Conservation (phyloP, 2,113 vertebrate genomes). For the Acrocephalus arundinaceus region DNA sequence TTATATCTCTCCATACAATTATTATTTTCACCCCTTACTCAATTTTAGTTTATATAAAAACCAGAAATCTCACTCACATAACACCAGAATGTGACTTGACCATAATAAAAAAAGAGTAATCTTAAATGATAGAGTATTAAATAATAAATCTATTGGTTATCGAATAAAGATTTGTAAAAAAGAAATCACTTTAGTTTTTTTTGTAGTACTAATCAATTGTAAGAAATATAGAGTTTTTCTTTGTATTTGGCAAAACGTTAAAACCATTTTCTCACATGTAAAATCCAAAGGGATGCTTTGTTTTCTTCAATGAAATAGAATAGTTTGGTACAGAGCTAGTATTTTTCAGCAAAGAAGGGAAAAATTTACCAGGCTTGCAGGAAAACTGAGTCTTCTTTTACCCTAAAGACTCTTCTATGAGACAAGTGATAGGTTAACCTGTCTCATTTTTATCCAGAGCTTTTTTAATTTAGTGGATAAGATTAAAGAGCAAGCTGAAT, state of each 20-base stretch:
- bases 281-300: neutral
- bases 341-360: neutral
- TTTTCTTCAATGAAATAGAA: neutral
- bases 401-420: neutral
- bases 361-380: neutral
- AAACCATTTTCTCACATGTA: neutral
- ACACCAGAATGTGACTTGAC: neutral
- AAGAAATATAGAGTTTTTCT: neutral
- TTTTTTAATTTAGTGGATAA: conserved; percentile 49
- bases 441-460: conserved; percentile 26
- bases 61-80: neutral
- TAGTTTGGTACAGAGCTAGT: neutral
- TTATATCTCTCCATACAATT: neutral
- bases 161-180: neutral
- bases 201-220: neutral
- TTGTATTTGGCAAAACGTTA: neutral
- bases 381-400: neutral
- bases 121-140: neutral
- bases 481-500: neutral
- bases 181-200: neutral
- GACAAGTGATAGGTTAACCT: conserved; percentile 31
- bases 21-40: neutral
- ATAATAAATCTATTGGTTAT: neutral
- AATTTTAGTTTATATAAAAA: conserved; percentile 32
- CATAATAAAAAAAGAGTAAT: neutral